Percentiles rank a stretch among this genome's conserved stretches.
Conservation (phyloP, 2,888 invertebrate species). For the Stomorhina lunata region DNA sequence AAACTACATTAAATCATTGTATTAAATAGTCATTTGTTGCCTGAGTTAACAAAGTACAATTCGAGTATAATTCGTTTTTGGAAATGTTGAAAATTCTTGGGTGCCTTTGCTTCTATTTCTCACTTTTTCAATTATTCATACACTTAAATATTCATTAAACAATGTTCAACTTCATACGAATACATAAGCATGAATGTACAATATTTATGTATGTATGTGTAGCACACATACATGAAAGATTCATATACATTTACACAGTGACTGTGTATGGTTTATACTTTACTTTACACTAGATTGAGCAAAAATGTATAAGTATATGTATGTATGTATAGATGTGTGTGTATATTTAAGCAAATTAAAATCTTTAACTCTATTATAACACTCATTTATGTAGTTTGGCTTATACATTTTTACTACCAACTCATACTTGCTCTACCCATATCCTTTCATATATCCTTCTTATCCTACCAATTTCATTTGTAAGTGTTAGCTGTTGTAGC, state of each 20-base stretch:
- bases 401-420: background rate
- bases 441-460: background rate
- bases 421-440: background rate
- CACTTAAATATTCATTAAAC: constrained; percentile 15
- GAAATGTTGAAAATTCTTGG: background rate
- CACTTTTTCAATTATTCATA: constrained; percentile 21
- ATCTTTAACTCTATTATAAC: constrained; percentile 35
- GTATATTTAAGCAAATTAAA: constrained; percentile 20
- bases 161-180: background rate
- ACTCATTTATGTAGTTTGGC: constrained; percentile 13
- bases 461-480: background rate
- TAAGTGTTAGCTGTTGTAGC: background rate
- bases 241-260: no score
- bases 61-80: no score
- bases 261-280: no score
- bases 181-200: no score
- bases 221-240: no score
- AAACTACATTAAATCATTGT: background rate
- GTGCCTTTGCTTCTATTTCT: background rate
- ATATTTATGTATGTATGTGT: no score
- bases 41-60: constrained; percentile 18
- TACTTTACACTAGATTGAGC: no score
- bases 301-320: background rate
- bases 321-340: background rate
- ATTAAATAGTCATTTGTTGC: constrained; percentile 6